Evolutionary conservation across 2,888 invertebrate genomes (phyloP).

Genomic region (Aphodius sticticus): DNA sequence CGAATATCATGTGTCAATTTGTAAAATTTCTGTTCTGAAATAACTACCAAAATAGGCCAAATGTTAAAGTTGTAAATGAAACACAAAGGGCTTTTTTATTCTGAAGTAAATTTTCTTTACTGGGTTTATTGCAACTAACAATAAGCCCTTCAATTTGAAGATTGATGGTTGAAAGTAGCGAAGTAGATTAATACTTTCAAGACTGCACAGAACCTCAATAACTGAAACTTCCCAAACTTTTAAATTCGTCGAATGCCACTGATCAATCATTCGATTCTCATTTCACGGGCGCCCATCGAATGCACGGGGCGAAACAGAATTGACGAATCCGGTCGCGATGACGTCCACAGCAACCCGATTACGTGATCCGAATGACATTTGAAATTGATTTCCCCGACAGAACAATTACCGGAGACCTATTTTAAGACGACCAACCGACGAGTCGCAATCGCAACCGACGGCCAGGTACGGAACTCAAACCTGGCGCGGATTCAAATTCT

Average conservation of each 20-base stretch:
- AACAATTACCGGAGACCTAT: conserved; percentile 21
- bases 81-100: too few species aligned
- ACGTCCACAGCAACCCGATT: background rate
- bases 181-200: too few species aligned
- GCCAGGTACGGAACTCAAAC: background rate
- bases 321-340: background rate
- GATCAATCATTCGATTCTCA: background rate
- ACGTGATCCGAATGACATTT: background rate
- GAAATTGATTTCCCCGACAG: conserved; percentile 17
- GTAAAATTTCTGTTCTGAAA: too few species aligned
- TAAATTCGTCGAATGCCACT: background rate
- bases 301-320: background rate
- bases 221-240: background rate
- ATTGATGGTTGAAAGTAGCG: too few species aligned
- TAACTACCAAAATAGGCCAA: too few species aligned
- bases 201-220: background rate
- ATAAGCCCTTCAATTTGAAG: too few species aligned
- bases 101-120: too few species aligned
- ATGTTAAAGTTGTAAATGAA: too few species aligned
- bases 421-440: conserved; percentile 7
- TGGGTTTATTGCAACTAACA: too few species aligned
- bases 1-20: too few species aligned
- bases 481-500: background rate
- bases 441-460: too few species aligned
- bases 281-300: background rate